Evolutionary conservation across 1,140 invertebrate genomes (phyloP).

Genomic region (Drosophila gunungcola): DNA sequence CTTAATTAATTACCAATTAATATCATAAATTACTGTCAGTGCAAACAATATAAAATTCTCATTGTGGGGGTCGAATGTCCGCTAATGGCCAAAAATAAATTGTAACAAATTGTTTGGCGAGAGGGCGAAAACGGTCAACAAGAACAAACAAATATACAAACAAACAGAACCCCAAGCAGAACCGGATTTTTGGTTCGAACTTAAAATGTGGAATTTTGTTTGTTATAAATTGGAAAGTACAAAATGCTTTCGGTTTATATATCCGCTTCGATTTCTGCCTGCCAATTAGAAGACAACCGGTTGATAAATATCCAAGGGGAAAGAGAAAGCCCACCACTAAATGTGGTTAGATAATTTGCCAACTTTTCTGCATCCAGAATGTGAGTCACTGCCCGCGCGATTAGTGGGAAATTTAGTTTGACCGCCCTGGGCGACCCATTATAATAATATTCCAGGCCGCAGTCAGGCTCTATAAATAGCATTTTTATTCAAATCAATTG

Average conservation of each 20-base stretch:
- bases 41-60: conserved; percentile 25
- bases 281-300: conserved; percentile 62
- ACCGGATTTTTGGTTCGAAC: conserved; percentile 66
- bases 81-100: conserved; percentile 36
- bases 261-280: conserved; percentile 52
- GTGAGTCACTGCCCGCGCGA: conserved; percentile 9
- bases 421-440: conserved; percentile 11
- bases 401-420: conserved; percentile 29
- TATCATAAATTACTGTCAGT: conserved; percentile 65
- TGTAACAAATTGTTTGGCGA: conserved; percentile 66
- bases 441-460: conserved; percentile 26
- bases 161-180: conserved; percentile 26
- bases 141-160: conserved; percentile 3
- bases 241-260: conserved; percentile 64
- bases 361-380: conserved; percentile 39
- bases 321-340: conserved; percentile 55
- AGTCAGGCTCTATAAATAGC: conserved; percentile 46
- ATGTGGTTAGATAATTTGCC: conserved; percentile 41
- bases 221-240: conserved; percentile 75
- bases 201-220: conserved; percentile 53
- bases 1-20: conserved; percentile 71
- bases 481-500: conserved; percentile 63
- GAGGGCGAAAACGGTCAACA: conserved; percentile 8
- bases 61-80: conserved; percentile 32
- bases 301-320: conserved; percentile 37